These are phyloP conservation scores for Anticlea derivata DNA, from an alignment of 2,888 invertebrate genomes.

Conservation along the genomic window DNA sequence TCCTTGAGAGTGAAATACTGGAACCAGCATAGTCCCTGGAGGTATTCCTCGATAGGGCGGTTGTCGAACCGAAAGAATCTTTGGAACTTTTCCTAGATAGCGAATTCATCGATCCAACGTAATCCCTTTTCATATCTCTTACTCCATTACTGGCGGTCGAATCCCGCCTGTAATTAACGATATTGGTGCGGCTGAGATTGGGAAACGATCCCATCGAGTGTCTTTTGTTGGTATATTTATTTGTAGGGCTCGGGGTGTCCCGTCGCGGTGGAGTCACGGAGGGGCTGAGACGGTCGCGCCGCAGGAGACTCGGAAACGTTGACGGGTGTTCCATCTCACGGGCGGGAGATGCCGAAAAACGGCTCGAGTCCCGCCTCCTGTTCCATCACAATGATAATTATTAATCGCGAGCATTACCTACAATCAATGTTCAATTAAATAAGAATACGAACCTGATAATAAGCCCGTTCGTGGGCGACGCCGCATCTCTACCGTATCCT, in stretches of 20 bases:
- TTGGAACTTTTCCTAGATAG: constrained; percentile 72
- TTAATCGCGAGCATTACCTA: background rate
- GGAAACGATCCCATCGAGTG: constrained; percentile 77
- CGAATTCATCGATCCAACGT: constrained; percentile 51
- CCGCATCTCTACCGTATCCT: constrained; percentile 83
- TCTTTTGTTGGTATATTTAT: constrained; percentile 63
- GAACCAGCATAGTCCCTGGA: constrained; percentile 51
- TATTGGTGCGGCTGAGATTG: constrained; percentile 65
- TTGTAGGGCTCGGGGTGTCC: constrained; percentile 77
- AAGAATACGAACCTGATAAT: constrained; percentile 69
- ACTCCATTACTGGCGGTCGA: constrained; percentile 65
- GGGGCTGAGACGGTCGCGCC: constrained; percentile 83
- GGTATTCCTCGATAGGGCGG: constrained; percentile 75
- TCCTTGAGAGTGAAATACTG: constrained; percentile 71
- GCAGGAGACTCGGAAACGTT: constrained; percentile 86
- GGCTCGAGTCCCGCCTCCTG: constrained; percentile 85
- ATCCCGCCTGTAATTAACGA: constrained; percentile 74
- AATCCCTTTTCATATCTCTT: constrained; percentile 81
- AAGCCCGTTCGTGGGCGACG: constrained; percentile 75
- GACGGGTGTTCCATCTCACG: constrained; percentile 88
- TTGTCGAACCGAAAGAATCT: constrained; percentile 28
- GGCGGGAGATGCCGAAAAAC: constrained; percentile 82
- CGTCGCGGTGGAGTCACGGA: constrained; percentile 75
- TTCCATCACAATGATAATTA: constrained; percentile 47
- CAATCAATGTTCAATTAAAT: background rate